Conservation (phyloP, 2,888 invertebrate species). For the Acheta domesticus region DNA sequence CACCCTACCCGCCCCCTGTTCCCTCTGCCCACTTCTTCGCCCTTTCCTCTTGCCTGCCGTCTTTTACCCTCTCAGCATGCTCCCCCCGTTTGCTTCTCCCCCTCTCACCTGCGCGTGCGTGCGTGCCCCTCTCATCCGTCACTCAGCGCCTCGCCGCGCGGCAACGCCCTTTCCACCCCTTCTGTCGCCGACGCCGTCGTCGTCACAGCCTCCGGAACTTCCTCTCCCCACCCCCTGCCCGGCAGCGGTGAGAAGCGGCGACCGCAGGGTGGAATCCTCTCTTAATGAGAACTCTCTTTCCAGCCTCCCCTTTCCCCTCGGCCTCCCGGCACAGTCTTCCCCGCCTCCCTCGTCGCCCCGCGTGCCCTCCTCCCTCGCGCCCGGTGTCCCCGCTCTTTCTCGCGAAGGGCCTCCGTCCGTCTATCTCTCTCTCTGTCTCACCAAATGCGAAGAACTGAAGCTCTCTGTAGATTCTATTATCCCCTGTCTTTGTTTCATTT, state of each 20-base stretch:
- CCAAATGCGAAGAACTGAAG: constrained; percentile 10
- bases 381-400: no score
- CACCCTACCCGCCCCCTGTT: no score
- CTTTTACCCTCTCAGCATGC: no score
- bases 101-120: no score
- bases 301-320: background rate
- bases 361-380: background rate
- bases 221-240: background rate
- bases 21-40: no score
- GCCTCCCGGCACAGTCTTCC: background rate
- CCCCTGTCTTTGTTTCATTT: constrained; percentile 18
- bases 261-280: background rate
- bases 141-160: no score
- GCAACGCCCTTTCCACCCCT: no score
- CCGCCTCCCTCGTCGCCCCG: background rate
- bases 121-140: no score
- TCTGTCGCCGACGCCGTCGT: no score
- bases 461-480: constrained; percentile 10
- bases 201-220: no score
- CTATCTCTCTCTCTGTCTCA: background rate
- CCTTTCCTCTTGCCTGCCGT: no score
- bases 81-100: no score
- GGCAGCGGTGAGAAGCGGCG: background rate
- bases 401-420: background rate
- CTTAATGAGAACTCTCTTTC: constrained; percentile 18